Base-by-base conservation (phyloP, 2,888 invertebrate species). In the Philereme transversata region DNA sequence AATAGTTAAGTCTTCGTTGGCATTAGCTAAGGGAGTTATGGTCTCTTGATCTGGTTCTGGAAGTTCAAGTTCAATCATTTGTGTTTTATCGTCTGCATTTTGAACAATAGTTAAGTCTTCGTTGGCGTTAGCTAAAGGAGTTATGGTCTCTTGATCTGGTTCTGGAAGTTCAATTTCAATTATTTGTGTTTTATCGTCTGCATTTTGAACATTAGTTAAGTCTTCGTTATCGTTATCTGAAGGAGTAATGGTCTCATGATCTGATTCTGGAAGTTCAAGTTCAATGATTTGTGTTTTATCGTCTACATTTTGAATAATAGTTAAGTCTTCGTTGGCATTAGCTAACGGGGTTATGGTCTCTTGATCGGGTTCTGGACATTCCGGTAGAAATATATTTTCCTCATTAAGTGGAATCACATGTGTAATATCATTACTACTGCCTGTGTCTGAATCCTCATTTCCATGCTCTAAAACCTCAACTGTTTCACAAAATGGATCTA, bases 381-480 rank as follows among this genome's bases (percentile, higher is more conserved):
- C 22, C 2, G 51, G 34, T 7, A 6, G 44, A 50, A 5, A 44
- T 33, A 41, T 34, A 46, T 35, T 33, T 6, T 59, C 36, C 46
- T 46, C 6, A 35, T 6, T 54, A 40, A 50, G 45, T 50, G 50
- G 10, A 53, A 38, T 47, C 5, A 40, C n/a, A 47, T 50, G 46
- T 43, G n/a, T 9, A 36, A 44, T 33, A 5, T 43, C 57, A 47
- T 67, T 64, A 55, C 65, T 66, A 41, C 67, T 57, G 49, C 67
- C 60, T 40, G 53, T 64, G 4, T 67, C 58, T 10, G 57, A 62
- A 51, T 73, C 64, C 47, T 56, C 51, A 43, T 59, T 46, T 43
- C 11, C 48, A 10, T 35, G 35, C 4, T 51, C 49, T 43, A 10
- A 38, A 38, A 36, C 60, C 40, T 50, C 58, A 34, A 53, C 43